These are phyloP conservation scores for Falco naumanni DNA, from an alignment of 2,797 vertebrate genomes.

Conservation along the genomic window DNA sequence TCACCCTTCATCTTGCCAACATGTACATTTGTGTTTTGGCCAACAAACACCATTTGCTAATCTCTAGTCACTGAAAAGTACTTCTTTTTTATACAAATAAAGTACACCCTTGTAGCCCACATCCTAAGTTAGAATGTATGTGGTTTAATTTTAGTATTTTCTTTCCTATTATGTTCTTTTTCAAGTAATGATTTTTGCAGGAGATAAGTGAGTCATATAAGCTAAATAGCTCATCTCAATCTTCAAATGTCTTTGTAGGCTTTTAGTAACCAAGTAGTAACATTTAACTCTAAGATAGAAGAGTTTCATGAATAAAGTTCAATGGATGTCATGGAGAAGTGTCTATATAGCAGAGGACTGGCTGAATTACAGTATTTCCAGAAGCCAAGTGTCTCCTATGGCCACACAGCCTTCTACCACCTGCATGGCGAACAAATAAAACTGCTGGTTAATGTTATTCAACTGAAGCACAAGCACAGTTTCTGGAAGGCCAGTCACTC, in stretches of 20 bases:
- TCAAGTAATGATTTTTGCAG: neutral
- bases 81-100: neutral
- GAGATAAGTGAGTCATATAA: neutral
- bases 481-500: neutral
- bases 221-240: neutral
- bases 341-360: neutral
- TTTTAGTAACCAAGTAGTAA: neutral
- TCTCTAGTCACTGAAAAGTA: neutral
- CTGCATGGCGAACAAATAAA: neutral
- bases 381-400: neutral
- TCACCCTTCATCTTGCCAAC: rapidly evolving
- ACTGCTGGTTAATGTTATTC: neutral
- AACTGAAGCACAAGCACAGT: neutral
- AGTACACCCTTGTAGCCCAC: neutral
- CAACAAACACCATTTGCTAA: neutral
- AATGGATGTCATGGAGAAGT: neutral
- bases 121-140: neutral
- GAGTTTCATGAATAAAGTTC: neutral
- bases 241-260: neutral
- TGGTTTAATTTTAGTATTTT: neutral
- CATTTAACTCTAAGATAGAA: neutral
- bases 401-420: neutral
- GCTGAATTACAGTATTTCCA: neutral
- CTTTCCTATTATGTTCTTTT: neutral
- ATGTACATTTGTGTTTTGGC: neutral